These are phyloP conservation scores for Trachelus troglodyta DNA, from an alignment of 2,888 invertebrate genomes.

Conservation along the genomic window DNA sequence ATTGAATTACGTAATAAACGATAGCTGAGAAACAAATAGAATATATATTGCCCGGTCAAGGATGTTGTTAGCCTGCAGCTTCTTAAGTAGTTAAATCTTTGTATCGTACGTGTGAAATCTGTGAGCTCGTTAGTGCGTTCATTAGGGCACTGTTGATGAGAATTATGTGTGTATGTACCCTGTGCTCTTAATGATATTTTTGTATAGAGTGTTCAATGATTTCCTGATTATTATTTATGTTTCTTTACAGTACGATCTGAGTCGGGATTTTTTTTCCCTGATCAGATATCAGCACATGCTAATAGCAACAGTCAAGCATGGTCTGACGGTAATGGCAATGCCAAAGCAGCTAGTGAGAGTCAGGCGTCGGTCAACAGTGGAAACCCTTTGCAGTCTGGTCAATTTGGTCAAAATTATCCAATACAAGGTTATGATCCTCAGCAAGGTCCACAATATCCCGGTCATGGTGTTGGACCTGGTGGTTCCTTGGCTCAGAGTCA, in stretches of 20 bases:
- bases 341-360: conserved; percentile 21
- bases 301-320: conserved; percentile 17
- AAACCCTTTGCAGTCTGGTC: neutral
- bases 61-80: no score
- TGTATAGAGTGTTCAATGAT: neutral
- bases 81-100: neutral
- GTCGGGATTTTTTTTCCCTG: conserved; percentile 18
- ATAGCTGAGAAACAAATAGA: neutral
- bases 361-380: neutral
- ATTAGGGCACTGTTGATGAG: neutral
- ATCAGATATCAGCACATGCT: conserved; percentile 13
- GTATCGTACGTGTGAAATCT: neutral
- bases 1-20: neutral
- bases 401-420: neutral
- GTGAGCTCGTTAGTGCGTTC: neutral
- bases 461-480: neutral
- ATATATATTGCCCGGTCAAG: neutral
- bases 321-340: conserved; percentile 24
- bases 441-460: neutral
- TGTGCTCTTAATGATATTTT: neutral
- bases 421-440: neutral
- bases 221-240: neutral
- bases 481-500: neutral
- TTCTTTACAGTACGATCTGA: neutral
- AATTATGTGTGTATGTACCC: neutral